Conservation (phyloP, 2,888 invertebrate species). For the Linhomoeus sp. region DNA sequence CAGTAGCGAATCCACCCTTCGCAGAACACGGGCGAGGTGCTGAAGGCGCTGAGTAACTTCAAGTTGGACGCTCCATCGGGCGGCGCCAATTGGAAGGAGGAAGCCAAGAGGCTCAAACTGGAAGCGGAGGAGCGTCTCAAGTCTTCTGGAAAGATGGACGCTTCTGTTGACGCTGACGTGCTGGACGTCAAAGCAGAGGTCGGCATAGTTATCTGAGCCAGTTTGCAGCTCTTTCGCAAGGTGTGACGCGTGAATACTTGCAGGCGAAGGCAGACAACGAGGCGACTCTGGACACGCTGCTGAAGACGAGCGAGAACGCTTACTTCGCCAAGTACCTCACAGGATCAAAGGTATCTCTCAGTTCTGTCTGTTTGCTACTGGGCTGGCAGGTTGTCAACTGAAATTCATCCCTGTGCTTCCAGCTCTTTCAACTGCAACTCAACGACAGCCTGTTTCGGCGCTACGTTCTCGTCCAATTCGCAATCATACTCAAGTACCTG, state of each 20-base stretch:
- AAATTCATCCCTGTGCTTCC: too few species aligned
- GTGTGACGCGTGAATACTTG: too few species aligned
- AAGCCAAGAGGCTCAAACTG: too few species aligned
- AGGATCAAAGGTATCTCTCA: slow-evolving; percentile 57
- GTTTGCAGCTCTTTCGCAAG: too few species aligned
- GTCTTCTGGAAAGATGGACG: too few species aligned
- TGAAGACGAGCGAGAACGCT: slow-evolving; percentile 32
- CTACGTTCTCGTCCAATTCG: slow-evolving; percentile 77
- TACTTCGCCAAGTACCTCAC: slow-evolving; percentile 96
- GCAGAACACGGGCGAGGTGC: slow-evolving; percentile 65
- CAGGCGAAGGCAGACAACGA: too few species aligned
- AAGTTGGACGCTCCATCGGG: slow-evolving; percentile 45
- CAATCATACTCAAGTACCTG: slow-evolving; percentile 85
- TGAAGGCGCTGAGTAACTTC: slow-evolving; percentile 68
- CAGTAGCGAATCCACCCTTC: too few species aligned
- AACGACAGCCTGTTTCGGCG: slow-evolving; percentile 87
- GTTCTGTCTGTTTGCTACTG: slow-evolving; percentile 10
- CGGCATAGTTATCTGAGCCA: too few species aligned
- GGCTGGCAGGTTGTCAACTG: background rate
- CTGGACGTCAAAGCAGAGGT: too few species aligned
- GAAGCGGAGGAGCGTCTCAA: too few species aligned
- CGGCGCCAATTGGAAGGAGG: background rate
- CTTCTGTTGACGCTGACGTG: too few species aligned
- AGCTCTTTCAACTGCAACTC: slow-evolving; percentile 68
- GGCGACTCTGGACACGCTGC: too few species aligned